Percentiles rank a stretch among this genome's conserved stretches.
Evolutionary conservation across 2,113 vertebrate species (phyloP).

Genomic region (Gopherus flavomarginatus): DNA sequence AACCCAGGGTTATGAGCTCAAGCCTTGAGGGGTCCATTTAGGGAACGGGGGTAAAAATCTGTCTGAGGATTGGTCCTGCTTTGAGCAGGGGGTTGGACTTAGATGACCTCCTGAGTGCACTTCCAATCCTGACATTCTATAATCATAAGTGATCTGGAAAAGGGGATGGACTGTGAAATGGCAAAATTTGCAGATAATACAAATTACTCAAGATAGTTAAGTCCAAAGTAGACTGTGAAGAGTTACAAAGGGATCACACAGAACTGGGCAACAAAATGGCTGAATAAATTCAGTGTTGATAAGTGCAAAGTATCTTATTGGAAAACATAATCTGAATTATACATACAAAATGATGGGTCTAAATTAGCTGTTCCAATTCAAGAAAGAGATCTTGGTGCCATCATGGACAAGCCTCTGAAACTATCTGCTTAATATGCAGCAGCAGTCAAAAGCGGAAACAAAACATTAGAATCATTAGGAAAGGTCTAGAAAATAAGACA

Average conservation of each 20-base stretch:
- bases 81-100: no score
- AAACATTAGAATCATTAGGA: not conserved
- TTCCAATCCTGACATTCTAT: no score
- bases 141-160: not conserved
- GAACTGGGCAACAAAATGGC: not conserved
- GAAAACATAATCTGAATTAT: not conserved
- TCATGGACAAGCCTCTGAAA: not conserved
- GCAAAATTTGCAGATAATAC: not conserved
- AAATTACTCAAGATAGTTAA: not conserved
- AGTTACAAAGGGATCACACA: not conserved
- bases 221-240: not conserved
- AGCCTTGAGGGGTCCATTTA: no score
- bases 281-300: not conserved
- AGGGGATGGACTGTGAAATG: not conserved
- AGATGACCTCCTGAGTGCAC: no score
- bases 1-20: no score
- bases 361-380: not conserved
- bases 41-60: no score
- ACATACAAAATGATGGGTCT: not conserved
- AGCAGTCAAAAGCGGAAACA: not conserved
- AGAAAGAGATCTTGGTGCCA: not conserved
- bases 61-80: no score
- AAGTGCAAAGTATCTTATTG: not conserved
- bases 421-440: not conserved
- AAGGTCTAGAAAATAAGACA: not conserved